Conservation (phyloP, 2,888 invertebrate species). For the Pseudanteris insignis region DNA sequence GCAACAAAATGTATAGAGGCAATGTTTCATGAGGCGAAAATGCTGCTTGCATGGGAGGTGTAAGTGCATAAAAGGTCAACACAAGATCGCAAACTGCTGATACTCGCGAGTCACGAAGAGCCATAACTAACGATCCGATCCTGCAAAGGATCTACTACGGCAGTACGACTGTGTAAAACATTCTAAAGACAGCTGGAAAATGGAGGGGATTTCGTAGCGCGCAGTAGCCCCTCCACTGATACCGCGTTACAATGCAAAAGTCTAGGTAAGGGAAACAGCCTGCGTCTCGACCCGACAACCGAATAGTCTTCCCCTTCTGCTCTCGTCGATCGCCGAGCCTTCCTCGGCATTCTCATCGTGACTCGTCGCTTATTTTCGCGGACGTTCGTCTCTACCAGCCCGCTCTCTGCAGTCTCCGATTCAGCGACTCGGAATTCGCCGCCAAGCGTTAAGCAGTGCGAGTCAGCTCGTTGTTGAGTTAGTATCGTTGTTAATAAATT, state of each 20-base stretch:
- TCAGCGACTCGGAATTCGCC: too few relatives aligned
- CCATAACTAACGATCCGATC: conserved; percentile 43
- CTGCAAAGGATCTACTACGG: conserved; percentile 38
- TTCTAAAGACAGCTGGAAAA: conserved; percentile 16
- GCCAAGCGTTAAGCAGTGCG: too few relatives aligned
- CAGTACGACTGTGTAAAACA: conserved; percentile 39
- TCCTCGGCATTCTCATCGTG: too few relatives aligned
- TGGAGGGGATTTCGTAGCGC: conserved; percentile 14
- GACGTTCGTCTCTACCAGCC: too few relatives aligned
- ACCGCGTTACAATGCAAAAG: too few relatives aligned
- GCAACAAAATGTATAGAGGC: too few relatives aligned
- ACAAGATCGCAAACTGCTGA: conserved; percentile 38
- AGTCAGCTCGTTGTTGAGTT: too few relatives aligned
- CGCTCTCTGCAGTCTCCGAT: too few relatives aligned
- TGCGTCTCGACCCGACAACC: conserved; percentile 22
- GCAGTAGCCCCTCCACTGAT: background rate
- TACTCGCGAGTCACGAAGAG: conserved; percentile 41
- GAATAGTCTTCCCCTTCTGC: conserved; percentile 21
- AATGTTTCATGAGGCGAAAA: conserved; percentile 11
- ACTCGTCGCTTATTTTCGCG: too few relatives aligned
- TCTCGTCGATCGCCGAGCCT: too few relatives aligned
- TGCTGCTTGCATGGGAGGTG: conserved; percentile 23
- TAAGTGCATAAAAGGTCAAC: conserved; percentile 37
- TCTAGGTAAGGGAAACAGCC: too few relatives aligned
- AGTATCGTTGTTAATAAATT: too few relatives aligned